Conservation (phyloP, 2,797 vertebrate species). For the Staurois parvus region DNA sequence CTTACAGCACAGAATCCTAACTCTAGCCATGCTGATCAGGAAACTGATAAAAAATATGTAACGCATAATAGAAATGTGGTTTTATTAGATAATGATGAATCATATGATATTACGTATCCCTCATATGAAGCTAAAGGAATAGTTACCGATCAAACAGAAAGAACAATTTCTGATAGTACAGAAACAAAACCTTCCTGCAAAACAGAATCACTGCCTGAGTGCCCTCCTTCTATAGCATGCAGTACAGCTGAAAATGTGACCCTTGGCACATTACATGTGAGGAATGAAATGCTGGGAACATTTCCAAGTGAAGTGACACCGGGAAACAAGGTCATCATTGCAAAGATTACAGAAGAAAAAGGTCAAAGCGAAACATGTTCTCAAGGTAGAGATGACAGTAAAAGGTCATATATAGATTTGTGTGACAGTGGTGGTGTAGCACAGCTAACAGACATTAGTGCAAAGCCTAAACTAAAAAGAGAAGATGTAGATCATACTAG, state of each 20-base stretch:
- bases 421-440: constrained; percentile 73
- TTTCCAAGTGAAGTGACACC: constrained; percentile 78
- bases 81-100: constrained; percentile 41
- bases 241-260: constrained; percentile 69
- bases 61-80: constrained; percentile 60
- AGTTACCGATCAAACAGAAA: constrained; percentile 40
- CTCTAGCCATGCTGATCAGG: constrained; percentile 43
- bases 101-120: constrained; percentile 64
- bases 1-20: constrained; percentile 55
- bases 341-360: constrained; percentile 80
- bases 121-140: constrained; percentile 56
- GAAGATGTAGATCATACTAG: background rate
- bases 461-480: background rate
- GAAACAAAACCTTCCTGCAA: constrained; percentile 72
- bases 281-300: constrained; percentile 80
- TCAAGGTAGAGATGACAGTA: constrained; percentile 78
- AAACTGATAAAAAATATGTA: constrained; percentile 57
- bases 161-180: constrained; percentile 62
- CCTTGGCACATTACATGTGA: constrained; percentile 74
- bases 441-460: constrained; percentile 64
- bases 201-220: constrained; percentile 69
- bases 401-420: constrained; percentile 78
- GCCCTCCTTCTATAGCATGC: constrained; percentile 69
- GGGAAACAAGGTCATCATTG: constrained; percentile 80
- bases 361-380: constrained; percentile 78